phyloP scores from a whole-genome alignment of 1,140 invertebrate genomes.

The Papilio xuthus region DNA sequence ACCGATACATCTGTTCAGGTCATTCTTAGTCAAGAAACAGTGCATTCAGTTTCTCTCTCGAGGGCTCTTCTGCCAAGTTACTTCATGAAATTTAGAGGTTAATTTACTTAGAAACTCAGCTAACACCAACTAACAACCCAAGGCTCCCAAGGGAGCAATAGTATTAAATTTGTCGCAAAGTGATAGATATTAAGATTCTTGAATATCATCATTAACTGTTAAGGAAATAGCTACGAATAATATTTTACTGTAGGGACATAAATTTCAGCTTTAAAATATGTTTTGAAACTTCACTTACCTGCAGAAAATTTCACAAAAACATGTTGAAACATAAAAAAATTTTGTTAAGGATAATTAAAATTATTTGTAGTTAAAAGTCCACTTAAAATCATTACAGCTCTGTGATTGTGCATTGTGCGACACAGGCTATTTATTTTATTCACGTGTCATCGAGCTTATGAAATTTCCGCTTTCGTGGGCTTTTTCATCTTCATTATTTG shows the following conservation, averaged over 20 bases:
- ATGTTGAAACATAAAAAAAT: too few species aligned
- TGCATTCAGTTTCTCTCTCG: not conserved
- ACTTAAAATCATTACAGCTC: slow-evolving; percentile 2
- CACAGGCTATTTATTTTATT: slow-evolving; percentile 25
- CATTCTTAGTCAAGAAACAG: not conserved
- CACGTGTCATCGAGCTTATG: slow-evolving; percentile 31
- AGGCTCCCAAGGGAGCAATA: not conserved
- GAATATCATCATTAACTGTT: not conserved
- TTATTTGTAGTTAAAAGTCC: not conserved
- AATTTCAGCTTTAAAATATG: not conserved
- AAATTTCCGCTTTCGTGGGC: slow-evolving; percentile 31
- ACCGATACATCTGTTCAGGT: not conserved
- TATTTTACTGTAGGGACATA: not conserved
- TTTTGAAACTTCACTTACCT: not conserved
- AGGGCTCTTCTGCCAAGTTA: not conserved
- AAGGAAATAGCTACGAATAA: not conserved
- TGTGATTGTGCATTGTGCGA: slow-evolving; percentile 19
- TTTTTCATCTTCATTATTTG: slow-evolving; percentile 31
- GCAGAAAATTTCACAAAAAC: not conserved
- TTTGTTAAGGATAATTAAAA: not conserved
- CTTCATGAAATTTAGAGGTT: not conserved
- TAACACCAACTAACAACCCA: not conserved
- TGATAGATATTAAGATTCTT: not conserved
- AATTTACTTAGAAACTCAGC: not conserved
- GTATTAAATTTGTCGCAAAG: not conserved